Conservation (phyloP, 2,888 invertebrate species). For the Caenorhabditis zanzibari region DNA sequence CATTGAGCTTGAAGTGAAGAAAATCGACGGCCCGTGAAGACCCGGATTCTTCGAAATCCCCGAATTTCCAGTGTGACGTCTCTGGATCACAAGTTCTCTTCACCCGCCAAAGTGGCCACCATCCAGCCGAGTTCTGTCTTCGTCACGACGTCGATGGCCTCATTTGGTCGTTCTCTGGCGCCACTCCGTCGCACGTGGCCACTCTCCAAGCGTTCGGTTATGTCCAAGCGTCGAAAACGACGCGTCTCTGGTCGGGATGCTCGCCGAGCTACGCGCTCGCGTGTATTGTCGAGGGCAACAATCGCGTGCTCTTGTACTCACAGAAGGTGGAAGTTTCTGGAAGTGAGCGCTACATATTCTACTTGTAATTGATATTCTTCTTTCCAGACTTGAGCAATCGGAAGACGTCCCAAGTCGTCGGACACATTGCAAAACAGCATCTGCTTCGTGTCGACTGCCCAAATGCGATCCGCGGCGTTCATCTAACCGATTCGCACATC, state of each 20-base stretch:
- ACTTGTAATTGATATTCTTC: too few species aligned
- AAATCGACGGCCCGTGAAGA: too few species aligned
- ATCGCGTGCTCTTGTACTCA: constrained; percentile 75
- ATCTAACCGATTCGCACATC: constrained; percentile 24
- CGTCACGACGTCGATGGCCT: constrained; percentile 73
- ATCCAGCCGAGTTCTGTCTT: constrained; percentile 61
- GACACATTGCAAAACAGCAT: constrained; percentile 62
- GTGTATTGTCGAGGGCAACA: constrained; percentile 69
- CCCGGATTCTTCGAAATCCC: background rate
- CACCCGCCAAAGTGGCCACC: constrained; percentile 22
- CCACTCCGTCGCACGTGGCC: constrained; percentile 39
- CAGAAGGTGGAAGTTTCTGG: constrained; percentile 69
- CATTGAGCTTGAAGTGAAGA: too few species aligned
- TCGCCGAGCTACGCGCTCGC: constrained; percentile 71
- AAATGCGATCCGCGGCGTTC: constrained; percentile 44
- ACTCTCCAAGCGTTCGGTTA: constrained; percentile 76
- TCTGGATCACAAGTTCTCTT: constrained; percentile 72
- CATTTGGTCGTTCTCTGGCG: constrained; percentile 65
- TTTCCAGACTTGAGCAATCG: constrained; percentile 67
- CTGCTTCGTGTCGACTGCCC: constrained; percentile 45
- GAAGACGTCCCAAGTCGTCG: constrained; percentile 56
- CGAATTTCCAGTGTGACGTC: constrained; percentile 62
- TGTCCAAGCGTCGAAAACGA: constrained; percentile 72
- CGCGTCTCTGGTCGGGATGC: constrained; percentile 66
- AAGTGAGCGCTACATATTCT: too few species aligned